Percentiles rank a stretch among this genome's conserved stretches.
These are phyloP conservation scores for Siniperca undulata DNA, from an alignment of 2,797 vertebrate species.

Conservation along the genomic window DNA sequence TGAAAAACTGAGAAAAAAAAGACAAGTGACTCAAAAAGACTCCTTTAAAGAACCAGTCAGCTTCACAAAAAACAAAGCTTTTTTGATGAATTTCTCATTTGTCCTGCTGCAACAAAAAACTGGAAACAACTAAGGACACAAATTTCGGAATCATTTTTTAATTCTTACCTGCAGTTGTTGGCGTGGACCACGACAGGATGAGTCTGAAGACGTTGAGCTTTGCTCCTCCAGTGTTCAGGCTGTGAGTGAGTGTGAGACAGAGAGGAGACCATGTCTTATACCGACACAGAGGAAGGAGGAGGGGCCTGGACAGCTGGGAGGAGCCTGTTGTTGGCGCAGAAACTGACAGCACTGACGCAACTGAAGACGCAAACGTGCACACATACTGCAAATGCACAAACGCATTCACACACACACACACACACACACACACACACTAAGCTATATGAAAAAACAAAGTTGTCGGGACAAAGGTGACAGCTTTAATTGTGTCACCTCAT, in stretches of 20 bases:
- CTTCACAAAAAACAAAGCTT: not conserved
- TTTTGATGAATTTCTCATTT: not conserved
- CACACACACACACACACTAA: not conserved
- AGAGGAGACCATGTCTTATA: slow-evolving; percentile 64
- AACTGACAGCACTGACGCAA: slow-evolving; percentile 68
- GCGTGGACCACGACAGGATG: slow-evolving; percentile 35
- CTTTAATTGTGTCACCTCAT: slow-evolving; percentile 28
- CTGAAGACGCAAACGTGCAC: slow-evolving; percentile 44
- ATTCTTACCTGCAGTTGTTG: slow-evolving; percentile 74
- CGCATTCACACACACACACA: not conserved
- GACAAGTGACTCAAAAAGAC: not conserved
- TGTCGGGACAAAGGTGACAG: slow-evolving; percentile 5
- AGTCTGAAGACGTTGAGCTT: slow-evolving; percentile 60
- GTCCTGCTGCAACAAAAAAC: not conserved
- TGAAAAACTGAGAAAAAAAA: not conserved
- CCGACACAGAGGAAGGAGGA: slow-evolving; percentile 60
- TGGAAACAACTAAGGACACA: not conserved
- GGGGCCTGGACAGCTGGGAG: slow-evolving; percentile 50
- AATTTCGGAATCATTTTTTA: not conserved
- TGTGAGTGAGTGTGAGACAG: slow-evolving; percentile 47
- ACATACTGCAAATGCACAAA: not conserved
- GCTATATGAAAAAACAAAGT: not conserved
- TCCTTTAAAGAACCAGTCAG: not conserved
- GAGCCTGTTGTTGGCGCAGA: slow-evolving; percentile 67
- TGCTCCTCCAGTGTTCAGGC: slow-evolving; percentile 59